Evolutionary conservation across 2,888 invertebrate species (phyloP).

Genomic region (Ariolimax columbianus): DNA sequence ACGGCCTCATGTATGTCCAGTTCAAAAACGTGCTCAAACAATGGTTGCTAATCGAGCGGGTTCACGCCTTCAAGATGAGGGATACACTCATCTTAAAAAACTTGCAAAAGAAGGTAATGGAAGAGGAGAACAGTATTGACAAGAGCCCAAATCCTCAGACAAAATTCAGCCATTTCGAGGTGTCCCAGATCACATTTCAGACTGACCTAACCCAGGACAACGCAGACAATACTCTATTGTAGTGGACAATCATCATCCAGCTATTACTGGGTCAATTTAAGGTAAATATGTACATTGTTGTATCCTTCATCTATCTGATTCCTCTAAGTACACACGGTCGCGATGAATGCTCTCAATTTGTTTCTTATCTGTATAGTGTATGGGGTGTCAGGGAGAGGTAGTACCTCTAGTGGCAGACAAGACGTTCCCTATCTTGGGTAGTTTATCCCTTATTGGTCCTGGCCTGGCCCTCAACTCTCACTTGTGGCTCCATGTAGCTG

Average conservation of each 20-base stretch:
- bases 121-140: constrained; percentile 27
- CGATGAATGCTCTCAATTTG: not conserved
- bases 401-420: too few species aligned
- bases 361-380: not conserved
- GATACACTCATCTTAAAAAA: constrained; percentile 54
- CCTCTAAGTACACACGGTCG: too few species aligned
- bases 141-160: constrained; percentile 29
- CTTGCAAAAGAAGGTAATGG: constrained; percentile 43
- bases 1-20: constrained; percentile 67
- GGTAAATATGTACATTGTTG: not conserved
- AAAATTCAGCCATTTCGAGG: constrained; percentile 1
- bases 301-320: too few species aligned
- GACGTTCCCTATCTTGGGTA: too few species aligned
- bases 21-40: constrained; percentile 60
- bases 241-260: not conserved
- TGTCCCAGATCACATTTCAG: constrained; percentile 27
- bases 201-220: not conserved
- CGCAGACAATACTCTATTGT: constrained; percentile 26
- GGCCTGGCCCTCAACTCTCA: too few species aligned
- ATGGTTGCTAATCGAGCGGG: constrained; percentile 50
- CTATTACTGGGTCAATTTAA: not conserved
- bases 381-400: too few species aligned
- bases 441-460: too few species aligned
- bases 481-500: too few species aligned
- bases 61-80: constrained; percentile 51